Base-by-base conservation (phyloP, 2,888 invertebrate genomes). In the Pachycephus smyrnensis region DNA sequence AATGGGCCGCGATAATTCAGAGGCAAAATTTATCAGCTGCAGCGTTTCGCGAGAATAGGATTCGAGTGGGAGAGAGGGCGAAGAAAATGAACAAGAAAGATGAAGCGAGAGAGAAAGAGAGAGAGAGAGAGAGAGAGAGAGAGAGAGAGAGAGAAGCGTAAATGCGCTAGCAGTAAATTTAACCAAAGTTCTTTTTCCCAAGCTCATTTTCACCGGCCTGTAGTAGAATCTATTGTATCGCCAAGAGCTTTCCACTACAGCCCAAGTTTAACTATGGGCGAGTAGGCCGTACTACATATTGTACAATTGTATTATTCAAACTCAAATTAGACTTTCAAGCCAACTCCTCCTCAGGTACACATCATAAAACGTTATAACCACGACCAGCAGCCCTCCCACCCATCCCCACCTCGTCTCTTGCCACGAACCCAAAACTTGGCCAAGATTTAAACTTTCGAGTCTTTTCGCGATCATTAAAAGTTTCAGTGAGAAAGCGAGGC, bases 391-490 rank as follows among this genome's bases (percentile, higher is more conserved):
- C 15, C 6, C 55, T 23, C 23, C 4, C 33, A 4, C 33, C 33
- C 33, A 1, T 33, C 23, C 1, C 55, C 55, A 55, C 9, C 23
- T 9, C 23, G 55, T 55, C 6, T 55, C 9, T 9, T 23, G 9
- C 55, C 23, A 23, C 9, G 15, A 55, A 9, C 23, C 80, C 82
- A 81, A 82, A 87, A 84, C 84, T 83, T 83, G 83, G 82, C 79
- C 81, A 75, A 87, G 88, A 88, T 88, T 88, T 87, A 88, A 88
- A 88, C 86, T 88, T 88, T 77, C 55, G 78, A 80, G 78, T 78
- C 78, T 75, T 76, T 86, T 82, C 85, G 81, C 82, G 84, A 84
- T 88, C 88, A 88, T 88, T 88, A 88, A 88, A 88, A 88, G 85
- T 88, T 88, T 83, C 73, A 77, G 77, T 81, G 82, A 86, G 84